Base-by-base conservation (phyloP, 2,888 invertebrate genomes). In the Drosophila anomalata region DNA sequence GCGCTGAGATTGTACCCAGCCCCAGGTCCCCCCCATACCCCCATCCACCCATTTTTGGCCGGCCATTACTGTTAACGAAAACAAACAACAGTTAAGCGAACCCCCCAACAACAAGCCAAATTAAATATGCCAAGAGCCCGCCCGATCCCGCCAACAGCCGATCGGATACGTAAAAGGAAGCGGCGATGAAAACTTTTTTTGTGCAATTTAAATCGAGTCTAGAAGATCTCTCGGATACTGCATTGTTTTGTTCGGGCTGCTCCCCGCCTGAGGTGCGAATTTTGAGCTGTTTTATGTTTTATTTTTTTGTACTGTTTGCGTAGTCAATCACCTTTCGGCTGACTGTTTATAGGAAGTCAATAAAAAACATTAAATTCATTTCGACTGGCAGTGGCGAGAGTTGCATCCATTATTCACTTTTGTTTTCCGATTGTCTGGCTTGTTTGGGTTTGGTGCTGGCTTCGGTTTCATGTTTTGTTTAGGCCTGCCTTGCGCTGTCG, bases 311-410 rank as follows among this genome's bases (percentile, higher is more conserved):
- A 29, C 8, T 29, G 50, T 51, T 44, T 60, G 67, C 77, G 86
- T 82, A 82, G 81, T 86, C 81, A 86, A 81, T 86, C 84, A 83
- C 78, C 81, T 82, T 81, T 86, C 56, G 83, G 56, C 57, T 71
- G 69, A 65, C 50, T 73, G 69, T 53, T 76, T 79, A 82, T 85
- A 84, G 84, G 87, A 84, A 84, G 87, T 84, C 82, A 70, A 81
- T 82, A 76, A 81, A 76, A 74, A 69, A 52, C 63, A 75, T 59
- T 78, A 69, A 80, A 85, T 71, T 74, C 75, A 75, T 57, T 75
- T 67, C 52, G 44, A 50, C 69, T 68, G 57, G 48, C 54, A 51
- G 17, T 46, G 51, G 70, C 55, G 47, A 60, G 56, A 59, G 67
- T 65, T 82, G 73, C 80, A 76, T 77, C 61, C 52, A 71, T 70